Conservation (phyloP, 2,797 vertebrate species). For the Chromobotia macracanthus region DNA sequence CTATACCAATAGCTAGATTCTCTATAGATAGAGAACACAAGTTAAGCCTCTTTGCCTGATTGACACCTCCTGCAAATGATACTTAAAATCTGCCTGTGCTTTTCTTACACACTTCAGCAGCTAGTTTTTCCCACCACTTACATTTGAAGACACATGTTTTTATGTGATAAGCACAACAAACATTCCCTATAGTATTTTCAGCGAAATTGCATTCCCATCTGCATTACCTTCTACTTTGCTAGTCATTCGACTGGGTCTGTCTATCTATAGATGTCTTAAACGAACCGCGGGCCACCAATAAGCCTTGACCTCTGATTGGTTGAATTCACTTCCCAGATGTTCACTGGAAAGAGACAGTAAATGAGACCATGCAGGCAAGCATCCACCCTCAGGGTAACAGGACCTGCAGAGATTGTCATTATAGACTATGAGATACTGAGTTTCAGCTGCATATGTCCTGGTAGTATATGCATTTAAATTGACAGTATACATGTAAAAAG, state of each 20-base stretch:
- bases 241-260: slow-evolving; percentile 4
- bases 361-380: slow-evolving; percentile 35
- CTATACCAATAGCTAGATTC: slow-evolving; percentile 26
- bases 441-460: slow-evolving; percentile 10
- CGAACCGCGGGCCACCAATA: slow-evolving; percentile 7
- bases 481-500: slow-evolving; percentile 30
- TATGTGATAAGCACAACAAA: slow-evolving; percentile 51
- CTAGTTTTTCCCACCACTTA: slow-evolving; percentile 31
- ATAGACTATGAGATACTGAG: slow-evolving; percentile 15
- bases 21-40: slow-evolving; percentile 26
- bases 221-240: slow-evolving; percentile 39
- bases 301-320: slow-evolving; percentile 44
- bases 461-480: slow-evolving; percentile 31
- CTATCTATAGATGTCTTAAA: neutral
- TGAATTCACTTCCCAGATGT: slow-evolving; percentile 38
- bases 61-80: slow-evolving; percentile 20
- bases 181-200: slow-evolving; percentile 46
- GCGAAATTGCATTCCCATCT: slow-evolving; percentile 42
- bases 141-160: slow-evolving; percentile 52
- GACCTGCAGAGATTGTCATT: slow-evolving; percentile 16
- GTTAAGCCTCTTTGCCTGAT: slow-evolving; percentile 48
- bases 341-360: slow-evolving; percentile 19
- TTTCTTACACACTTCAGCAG: slow-evolving; percentile 43
- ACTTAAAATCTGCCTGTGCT: slow-evolving; percentile 31
- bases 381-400: slow-evolving; percentile 17